Evolutionary conservation across 2,113 vertebrate genomes (phyloP).

Genomic region (Thamnaconus septentrionalis): DNA sequence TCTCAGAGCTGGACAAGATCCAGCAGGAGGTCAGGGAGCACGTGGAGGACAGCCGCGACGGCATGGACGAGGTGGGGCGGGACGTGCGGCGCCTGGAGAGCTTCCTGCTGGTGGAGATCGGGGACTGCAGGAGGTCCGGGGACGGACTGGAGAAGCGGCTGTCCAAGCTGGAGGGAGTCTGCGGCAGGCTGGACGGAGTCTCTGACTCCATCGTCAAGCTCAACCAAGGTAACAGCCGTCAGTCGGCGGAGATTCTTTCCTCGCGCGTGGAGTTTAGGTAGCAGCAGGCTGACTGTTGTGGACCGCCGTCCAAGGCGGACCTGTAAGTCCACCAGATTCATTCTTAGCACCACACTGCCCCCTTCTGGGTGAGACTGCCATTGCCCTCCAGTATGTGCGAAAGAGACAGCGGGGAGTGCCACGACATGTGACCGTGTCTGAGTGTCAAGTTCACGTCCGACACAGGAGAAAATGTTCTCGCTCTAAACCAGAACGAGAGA

Average conservation of each 20-base stretch:
- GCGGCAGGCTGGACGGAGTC: conserved; percentile 81
- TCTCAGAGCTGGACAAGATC: conserved; percentile 89
- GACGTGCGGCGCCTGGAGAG: conserved; percentile 71
- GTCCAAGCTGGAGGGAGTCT: conserved; percentile 86
- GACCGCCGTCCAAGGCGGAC: no score
- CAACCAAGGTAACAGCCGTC: conserved; percentile 75
- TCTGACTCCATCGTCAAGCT: conserved; percentile 81
- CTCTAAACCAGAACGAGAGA: no score
- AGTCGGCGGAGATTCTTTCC: not conserved
- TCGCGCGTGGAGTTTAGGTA: no score
- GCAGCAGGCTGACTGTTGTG: no score
- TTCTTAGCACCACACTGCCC: no score
- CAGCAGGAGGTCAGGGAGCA: conserved; percentile 85
- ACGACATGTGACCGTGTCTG: no score
- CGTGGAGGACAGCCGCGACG: conserved; percentile 78
- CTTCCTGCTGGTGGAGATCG: conserved; percentile 72
- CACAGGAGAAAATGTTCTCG: no score
- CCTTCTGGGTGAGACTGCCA: no score
- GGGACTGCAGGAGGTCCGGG: conserved; percentile 70
- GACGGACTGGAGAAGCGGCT: conserved; percentile 84
- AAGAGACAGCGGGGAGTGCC: no score
- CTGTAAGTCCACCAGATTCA: no score
- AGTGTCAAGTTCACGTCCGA: no score
- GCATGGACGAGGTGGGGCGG: conserved; percentile 71
- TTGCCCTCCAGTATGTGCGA: no score